Conservation (phyloP, 1,140 invertebrate genomes). For the Philopotamus ludificatus region DNA sequence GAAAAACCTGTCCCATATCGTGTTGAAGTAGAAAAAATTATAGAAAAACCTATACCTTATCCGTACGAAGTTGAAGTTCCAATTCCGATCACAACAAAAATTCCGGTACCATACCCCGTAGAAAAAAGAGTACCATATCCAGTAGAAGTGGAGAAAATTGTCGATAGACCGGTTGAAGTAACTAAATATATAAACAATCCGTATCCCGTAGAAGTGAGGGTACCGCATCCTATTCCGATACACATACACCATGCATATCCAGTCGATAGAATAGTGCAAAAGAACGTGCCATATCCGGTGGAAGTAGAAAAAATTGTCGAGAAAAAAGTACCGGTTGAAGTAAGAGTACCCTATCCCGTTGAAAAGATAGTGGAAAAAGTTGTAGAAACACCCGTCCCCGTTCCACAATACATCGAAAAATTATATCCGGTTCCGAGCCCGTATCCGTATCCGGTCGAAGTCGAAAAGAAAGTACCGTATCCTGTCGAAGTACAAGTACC, state of each 20-base stretch:
- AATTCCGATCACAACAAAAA: constrained; percentile 48
- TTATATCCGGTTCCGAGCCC: constrained; percentile 53
- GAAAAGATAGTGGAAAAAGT: constrained; percentile 55
- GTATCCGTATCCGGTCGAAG: constrained; percentile 55
- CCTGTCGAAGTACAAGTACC: constrained; percentile 54
- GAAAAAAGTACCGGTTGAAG: constrained; percentile 55
- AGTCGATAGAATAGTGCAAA: constrained; percentile 58
- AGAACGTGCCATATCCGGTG: constrained; percentile 57
- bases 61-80: constrained; percentile 55
- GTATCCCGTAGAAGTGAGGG: constrained; percentile 55
- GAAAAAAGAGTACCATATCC: constrained; percentile 52
- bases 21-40: constrained; percentile 55
- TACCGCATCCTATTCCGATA: constrained; percentile 52
- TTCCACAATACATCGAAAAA: constrained; percentile 55
- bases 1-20: constrained; percentile 52
- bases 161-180: constrained; percentile 58
- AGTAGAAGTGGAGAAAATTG: constrained; percentile 57
- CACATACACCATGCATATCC: constrained; percentile 52
- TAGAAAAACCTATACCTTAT: constrained; percentile 59
- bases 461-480: constrained; percentile 56
- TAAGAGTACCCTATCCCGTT: constrained; percentile 56
- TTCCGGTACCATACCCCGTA: constrained; percentile 50
- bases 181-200: constrained; percentile 59
- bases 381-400: constrained; percentile 54
- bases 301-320: constrained; percentile 57